A percentile compares a stretch with the other conserved stretches of the same genome.
phyloP scores from a whole-genome alignment of 2,797 vertebrate genomes.

The Alectoris magna region DNA sequence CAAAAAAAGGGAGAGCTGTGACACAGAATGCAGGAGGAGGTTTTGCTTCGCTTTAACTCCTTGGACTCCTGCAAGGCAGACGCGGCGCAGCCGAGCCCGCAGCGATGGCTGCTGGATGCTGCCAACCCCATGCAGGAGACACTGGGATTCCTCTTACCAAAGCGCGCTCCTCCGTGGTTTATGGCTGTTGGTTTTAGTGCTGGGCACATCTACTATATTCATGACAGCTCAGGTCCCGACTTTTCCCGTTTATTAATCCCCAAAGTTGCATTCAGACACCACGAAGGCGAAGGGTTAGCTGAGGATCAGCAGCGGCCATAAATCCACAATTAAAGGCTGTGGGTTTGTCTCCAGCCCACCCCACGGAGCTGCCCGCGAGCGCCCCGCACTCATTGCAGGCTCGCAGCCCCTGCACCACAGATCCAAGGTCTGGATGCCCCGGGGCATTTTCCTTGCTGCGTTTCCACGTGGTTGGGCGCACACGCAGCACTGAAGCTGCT shows the following conservation, averaged over 20 bases:
- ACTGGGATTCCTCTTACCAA: not conserved
- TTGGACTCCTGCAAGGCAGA: not conserved
- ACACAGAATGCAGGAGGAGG: slow-evolving; percentile 40
- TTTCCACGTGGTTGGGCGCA: accelerated
- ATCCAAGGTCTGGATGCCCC: not conserved
- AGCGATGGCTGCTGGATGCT: not conserved
- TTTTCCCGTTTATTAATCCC: slow-evolving; percentile 49
- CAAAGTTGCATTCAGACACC: slow-evolving; percentile 37
- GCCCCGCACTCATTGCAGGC: accelerated
- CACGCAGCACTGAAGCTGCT: accelerated
- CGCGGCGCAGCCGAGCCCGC: not conserved
- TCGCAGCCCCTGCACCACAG: not conserved
- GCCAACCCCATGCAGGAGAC: not conserved
- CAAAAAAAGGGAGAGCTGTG: not conserved
- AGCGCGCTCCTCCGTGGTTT: not conserved
- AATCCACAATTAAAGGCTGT: not conserved
- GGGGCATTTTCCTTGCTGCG: accelerated
- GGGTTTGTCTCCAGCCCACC: accelerated
- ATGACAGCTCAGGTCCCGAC: slow-evolving; percentile 22
- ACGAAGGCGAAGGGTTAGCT: slow-evolving; percentile 19
- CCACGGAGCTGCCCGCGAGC: not conserved
- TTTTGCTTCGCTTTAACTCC: slow-evolving; percentile 54
- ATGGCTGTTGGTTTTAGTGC: slow-evolving; percentile 22
- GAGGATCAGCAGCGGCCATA: not conserved
- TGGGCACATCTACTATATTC: not conserved